A percentile compares a stretch with the other conserved stretches of the same genome.
Conservation (phyloP, 1,140 invertebrate genomes). For the Saccostrea glomerata region DNA sequence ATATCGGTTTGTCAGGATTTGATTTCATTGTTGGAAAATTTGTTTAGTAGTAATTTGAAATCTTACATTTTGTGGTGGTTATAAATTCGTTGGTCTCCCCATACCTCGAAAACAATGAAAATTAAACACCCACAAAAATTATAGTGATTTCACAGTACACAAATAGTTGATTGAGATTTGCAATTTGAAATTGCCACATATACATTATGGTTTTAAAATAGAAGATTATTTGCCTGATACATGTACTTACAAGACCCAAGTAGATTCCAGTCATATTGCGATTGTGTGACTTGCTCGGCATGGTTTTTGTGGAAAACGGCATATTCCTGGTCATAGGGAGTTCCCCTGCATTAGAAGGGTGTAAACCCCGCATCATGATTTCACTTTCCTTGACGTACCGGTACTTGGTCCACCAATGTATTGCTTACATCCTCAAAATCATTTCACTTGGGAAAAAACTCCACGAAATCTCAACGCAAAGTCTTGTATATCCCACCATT, state of each 20-base stretch:
- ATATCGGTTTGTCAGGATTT: too few species aligned
- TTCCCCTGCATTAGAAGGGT: constrained; percentile 46
- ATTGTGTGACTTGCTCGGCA: constrained; percentile 63
- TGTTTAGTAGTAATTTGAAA: too few species aligned
- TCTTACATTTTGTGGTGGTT: too few species aligned
- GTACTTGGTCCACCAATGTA: not conserved
- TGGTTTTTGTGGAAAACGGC: constrained; percentile 64
- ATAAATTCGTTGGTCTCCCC: too few species aligned
- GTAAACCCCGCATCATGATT: constrained; percentile 44
- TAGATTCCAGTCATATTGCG: constrained; percentile 72
- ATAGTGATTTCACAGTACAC: too few species aligned
- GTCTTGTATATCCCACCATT: not conserved
- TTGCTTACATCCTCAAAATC: constrained; percentile 19
- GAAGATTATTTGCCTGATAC: not conserved
- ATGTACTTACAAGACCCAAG: constrained; percentile 67
- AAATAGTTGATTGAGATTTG: not conserved
- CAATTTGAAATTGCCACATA: not conserved
- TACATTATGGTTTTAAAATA: not conserved
- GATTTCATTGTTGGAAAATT: too few species aligned
- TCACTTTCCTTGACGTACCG: not conserved
- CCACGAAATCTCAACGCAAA: not conserved
- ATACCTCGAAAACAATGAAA: too few species aligned
- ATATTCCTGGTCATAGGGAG: constrained; percentile 67
- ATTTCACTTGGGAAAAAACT: constrained; percentile 10
- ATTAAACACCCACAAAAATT: too few species aligned